Evolutionary conservation across 2,797 vertebrate genomes (phyloP).

Genomic region (Poecile montanus): DNA sequence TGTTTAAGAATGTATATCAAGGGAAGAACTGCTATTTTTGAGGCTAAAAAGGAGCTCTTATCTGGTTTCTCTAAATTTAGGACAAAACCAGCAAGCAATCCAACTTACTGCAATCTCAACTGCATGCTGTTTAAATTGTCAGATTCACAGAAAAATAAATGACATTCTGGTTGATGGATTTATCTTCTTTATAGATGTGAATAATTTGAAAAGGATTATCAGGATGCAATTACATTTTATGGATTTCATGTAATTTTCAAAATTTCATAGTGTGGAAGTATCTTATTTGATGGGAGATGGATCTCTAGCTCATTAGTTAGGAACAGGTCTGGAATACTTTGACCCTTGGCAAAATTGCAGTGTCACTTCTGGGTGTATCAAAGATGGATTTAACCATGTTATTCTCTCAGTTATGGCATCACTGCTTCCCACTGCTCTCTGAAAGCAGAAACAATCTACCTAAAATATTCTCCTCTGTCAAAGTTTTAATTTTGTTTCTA

Average conservation of each 20-base stretch:
- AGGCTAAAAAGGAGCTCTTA: not conserved
- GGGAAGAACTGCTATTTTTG: not conserved
- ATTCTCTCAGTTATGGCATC: not conserved
- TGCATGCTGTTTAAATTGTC: not conserved
- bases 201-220: not conserved
- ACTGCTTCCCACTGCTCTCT: not conserved
- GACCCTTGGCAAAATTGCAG: constrained; percentile 22
- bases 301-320: not conserved
- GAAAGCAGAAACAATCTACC: constrained; percentile 10
- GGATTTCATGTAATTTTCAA: not conserved
- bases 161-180: not conserved
- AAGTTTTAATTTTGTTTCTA: constrained; percentile 41
- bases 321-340: not conserved
- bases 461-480: constrained; percentile 12
- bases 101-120: not conserved
- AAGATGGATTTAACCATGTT: not conserved
- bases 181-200: not conserved
- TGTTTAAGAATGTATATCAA: not conserved
- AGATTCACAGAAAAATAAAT: not conserved
- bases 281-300: not conserved
- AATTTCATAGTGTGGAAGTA: not conserved
- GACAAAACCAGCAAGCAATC: not conserved
- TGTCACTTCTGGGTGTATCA: constrained; percentile 3
- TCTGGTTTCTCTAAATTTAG: not conserved
- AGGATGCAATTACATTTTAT: not conserved